Evolutionary conservation across 2,888 invertebrate species (phyloP).

Genomic region (Punctoribates punctum): DNA sequence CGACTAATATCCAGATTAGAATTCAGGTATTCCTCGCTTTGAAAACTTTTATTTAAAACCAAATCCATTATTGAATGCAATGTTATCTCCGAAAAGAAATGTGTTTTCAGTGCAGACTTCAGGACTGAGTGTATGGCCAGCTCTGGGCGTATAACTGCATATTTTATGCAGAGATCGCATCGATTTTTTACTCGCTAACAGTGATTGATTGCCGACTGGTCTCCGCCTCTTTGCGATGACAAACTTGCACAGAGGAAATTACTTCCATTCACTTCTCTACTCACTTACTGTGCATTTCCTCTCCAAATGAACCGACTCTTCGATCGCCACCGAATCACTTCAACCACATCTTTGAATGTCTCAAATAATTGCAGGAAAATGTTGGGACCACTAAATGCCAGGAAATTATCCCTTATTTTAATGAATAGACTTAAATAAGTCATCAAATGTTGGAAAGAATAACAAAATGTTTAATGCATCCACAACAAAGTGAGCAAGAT

Average conservation of each 20-base stretch:
- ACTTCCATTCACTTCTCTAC: background rate
- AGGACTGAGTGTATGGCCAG: background rate
- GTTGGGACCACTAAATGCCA: background rate
- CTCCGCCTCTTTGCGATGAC: background rate
- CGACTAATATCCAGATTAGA: background rate
- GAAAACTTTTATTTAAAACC: background rate
- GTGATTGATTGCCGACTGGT: background rate
- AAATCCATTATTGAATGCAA: background rate
- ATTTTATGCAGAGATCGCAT: slow-evolving; percentile 15
- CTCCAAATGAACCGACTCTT: background rate
- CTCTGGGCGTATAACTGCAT: slow-evolving; percentile 24
- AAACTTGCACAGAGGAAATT: slow-evolving; percentile 3
- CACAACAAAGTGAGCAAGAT: too few relatives aligned
- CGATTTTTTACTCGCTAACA: slow-evolving; percentile 7
- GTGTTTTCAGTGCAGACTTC: background rate
- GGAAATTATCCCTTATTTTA: background rate
- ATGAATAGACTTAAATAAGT: background rate
- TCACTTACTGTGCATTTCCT: background rate
- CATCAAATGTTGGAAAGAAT: background rate
- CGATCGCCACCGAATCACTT: background rate
- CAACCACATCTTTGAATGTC: background rate
- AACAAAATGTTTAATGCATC: too few relatives aligned
- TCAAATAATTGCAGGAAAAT: slow-evolving; percentile 12
- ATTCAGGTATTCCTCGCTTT: slow-evolving; percentile 2
- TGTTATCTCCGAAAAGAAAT: background rate